Evolutionary conservation across 2,888 invertebrate genomes (phyloP).

Genomic region (Nomada fabriciana): DNA sequence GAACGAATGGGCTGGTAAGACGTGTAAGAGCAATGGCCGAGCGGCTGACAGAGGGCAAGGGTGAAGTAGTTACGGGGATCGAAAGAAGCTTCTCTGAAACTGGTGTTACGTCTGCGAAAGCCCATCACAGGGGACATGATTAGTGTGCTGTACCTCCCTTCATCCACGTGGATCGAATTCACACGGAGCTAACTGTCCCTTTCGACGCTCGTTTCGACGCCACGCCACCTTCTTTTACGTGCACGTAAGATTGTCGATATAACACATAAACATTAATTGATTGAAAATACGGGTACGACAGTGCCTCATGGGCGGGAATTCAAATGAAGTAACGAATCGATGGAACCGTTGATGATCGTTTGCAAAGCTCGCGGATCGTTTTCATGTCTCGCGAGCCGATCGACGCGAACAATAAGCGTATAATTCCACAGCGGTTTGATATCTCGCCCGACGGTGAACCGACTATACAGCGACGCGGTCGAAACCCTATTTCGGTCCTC

Average conservation of each 20-base stretch:
- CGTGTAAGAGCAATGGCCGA: constrained; percentile 49
- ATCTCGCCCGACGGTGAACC: neutral
- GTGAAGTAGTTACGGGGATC: constrained; percentile 55
- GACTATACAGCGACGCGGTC: neutral
- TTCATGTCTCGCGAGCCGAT: constrained; percentile 16
- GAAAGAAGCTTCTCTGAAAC: constrained; percentile 64
- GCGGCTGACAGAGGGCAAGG: constrained; percentile 37
- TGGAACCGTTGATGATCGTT: constrained; percentile 6
- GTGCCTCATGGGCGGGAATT: neutral
- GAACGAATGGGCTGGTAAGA: constrained; percentile 45
- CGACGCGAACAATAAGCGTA: constrained; percentile 28
- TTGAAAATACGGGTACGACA: neutral
- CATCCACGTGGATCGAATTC: neutral
- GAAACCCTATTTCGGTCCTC: constrained; percentile 43
- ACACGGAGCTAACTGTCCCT: neutral
- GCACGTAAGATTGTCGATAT: no score
- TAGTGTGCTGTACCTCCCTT: constrained; percentile 10
- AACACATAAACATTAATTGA: no score
- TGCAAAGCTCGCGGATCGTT: neutral
- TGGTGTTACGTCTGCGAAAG: constrained; percentile 47
- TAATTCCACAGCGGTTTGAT: neutral
- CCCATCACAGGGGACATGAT: constrained; percentile 25
- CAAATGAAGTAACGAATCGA: constrained; percentile 1
- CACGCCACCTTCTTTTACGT: neutral
- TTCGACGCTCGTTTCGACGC: constrained; percentile 4